A percentile compares a stretch with the other conserved stretches of the same genome.
Conservation (phyloP, 2,113 vertebrate genomes). For the Dasyurus viverrinus region DNA sequence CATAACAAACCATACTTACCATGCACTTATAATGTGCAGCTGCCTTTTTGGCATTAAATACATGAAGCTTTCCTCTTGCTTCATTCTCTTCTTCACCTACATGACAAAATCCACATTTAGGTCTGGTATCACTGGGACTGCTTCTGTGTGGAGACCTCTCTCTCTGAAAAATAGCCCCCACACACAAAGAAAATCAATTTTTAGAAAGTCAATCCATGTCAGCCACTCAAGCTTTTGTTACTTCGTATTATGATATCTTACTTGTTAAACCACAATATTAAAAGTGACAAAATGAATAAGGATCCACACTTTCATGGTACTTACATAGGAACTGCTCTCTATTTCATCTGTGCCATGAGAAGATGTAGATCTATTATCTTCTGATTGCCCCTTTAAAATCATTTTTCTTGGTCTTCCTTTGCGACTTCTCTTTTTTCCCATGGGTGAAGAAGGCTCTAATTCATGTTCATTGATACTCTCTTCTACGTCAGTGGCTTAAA, state of each 20-base stretch:
- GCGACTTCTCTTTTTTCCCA: slow-evolving; percentile 93
- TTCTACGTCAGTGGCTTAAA: slow-evolving; percentile 90
- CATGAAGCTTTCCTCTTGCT: slow-evolving; percentile 96
- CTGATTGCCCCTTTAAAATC: slow-evolving; percentile 91
- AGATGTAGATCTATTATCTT: slow-evolving; percentile 95
- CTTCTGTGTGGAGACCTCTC: slow-evolving; percentile 96
- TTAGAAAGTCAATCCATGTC: not conserved
- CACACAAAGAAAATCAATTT: not conserved
- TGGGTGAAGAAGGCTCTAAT: slow-evolving; percentile 92
- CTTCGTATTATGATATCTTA: slow-evolving; percentile 68
- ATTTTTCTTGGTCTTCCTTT: slow-evolving; percentile 91
- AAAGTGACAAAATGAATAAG: slow-evolving; percentile 50
- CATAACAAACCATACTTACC: slow-evolving; percentile 85
- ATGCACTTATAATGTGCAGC: slow-evolving; percentile 99
- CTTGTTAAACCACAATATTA: slow-evolving; percentile 43
- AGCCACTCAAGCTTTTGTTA: slow-evolving; percentile 63
- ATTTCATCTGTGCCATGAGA: slow-evolving; percentile 96
- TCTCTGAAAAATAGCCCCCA: slow-evolving; percentile 86
- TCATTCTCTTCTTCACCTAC: slow-evolving; percentile 98
- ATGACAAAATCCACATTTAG: slow-evolving; percentile 99
- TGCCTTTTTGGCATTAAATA: slow-evolving; percentile 98
- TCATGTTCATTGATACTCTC: slow-evolving; percentile 93
- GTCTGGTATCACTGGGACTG: slow-evolving; percentile 93
- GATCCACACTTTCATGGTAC: slow-evolving; percentile 71
- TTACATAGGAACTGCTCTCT: slow-evolving; percentile 97